These are phyloP conservation scores for Serripes groenlandicus DNA, from an alignment of 2,888 invertebrate genomes.

Conservation along the genomic window DNA sequence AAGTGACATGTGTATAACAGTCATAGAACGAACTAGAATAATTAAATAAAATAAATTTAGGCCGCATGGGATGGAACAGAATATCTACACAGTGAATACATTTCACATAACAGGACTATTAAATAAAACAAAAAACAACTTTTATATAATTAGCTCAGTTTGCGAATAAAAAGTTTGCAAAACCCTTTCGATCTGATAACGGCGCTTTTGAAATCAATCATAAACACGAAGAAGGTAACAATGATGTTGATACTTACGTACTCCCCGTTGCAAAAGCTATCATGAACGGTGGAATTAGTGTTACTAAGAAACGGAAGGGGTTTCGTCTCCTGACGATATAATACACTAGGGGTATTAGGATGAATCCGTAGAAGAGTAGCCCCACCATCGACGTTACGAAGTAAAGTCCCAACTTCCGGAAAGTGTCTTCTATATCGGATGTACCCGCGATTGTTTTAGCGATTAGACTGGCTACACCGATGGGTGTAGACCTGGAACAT, in stretches of 20 bases:
- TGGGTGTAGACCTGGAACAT: constrained; percentile 74
- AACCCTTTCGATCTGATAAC: too few relatives aligned
- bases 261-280: constrained; percentile 77
- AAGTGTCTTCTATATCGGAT: constrained; percentile 63
- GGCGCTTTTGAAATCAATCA: too few relatives aligned
- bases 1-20: too few relatives aligned
- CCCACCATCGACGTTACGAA: constrained; percentile 68
- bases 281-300: constrained; percentile 73
- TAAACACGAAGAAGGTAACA: too few relatives aligned
- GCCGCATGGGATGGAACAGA: too few relatives aligned
- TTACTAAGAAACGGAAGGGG: constrained; percentile 69
- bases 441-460: constrained; percentile 72
- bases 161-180: too few relatives aligned
- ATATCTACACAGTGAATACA: too few relatives aligned
- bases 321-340: constrained; percentile 62
- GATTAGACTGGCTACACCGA: constrained; percentile 76
- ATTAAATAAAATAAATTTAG: too few relatives aligned
- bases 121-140: too few relatives aligned
- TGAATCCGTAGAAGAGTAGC: constrained; percentile 61
- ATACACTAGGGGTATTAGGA: constrained; percentile 63
- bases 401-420: constrained; percentile 72
- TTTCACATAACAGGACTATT: too few relatives aligned
- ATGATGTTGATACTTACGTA: constrained; percentile 75
- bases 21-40: too few relatives aligned
- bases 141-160: too few relatives aligned